Percentiles rank a stretch among this genome's conserved stretches.
Evolutionary conservation across 2,797 vertebrate species (phyloP).

Genomic region (Setipinna tenuifilis): DNA sequence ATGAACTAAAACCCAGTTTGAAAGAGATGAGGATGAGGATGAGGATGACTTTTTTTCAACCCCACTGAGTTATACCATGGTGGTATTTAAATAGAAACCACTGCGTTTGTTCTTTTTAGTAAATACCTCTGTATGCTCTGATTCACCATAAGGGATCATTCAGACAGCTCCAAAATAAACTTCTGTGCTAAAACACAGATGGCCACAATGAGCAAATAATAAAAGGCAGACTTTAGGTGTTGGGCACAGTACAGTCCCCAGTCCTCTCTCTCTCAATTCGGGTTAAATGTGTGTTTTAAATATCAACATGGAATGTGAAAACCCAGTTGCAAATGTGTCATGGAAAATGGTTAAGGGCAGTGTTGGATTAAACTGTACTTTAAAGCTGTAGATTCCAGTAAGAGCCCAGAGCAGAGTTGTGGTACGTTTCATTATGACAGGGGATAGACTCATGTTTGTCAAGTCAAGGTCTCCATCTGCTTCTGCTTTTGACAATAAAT

Average conservation of each 20-base stretch:
- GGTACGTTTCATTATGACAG: background rate
- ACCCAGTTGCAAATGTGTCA: background rate
- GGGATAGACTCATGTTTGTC: background rate
- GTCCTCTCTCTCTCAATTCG: background rate
- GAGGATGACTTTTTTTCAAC: background rate
- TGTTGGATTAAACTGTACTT: background rate
- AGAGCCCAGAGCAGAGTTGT: background rate
- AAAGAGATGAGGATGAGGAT: slow-evolving; percentile 7
- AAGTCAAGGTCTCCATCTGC: background rate
- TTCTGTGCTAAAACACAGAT: slow-evolving; percentile 19
- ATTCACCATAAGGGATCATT: slow-evolving; percentile 10
- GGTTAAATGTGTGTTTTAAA: background rate
- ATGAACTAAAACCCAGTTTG: slow-evolving; percentile 10
- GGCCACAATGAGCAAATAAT: slow-evolving; percentile 38
- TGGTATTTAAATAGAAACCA: slow-evolving; percentile 5
- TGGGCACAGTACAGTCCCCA: background rate
- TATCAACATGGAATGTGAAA: slow-evolving; percentile 3
- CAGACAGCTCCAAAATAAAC: slow-evolving; percentile 12
- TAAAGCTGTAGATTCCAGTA: background rate
- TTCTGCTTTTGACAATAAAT: background rate
- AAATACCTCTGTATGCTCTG: slow-evolving; percentile 4
- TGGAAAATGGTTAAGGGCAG: background rate
- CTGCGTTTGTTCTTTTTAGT: slow-evolving; percentile 6
- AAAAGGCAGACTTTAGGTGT: slow-evolving; percentile 1
- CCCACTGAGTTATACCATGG: background rate